Conservation (phyloP, 1,140 invertebrate genomes). For the Hermatobates lingyangjiaoensis region DNA sequence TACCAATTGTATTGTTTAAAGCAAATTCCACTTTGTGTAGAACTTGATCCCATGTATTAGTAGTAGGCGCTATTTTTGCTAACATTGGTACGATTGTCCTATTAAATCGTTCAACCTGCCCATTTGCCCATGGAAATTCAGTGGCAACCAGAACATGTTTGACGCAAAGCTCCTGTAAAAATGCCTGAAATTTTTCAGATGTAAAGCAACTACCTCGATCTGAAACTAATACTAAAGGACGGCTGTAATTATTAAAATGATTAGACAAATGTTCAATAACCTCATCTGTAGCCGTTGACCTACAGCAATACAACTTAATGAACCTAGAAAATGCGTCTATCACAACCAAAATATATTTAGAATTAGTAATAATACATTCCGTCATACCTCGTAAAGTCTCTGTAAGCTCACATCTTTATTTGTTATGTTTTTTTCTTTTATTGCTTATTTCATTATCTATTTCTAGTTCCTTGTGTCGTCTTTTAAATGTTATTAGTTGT, state of each 20-base stretch:
- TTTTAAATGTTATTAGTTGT: too few relatives aligned
- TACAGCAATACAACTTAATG: conserved; percentile 9
- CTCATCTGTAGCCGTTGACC: conserved; percentile 10
- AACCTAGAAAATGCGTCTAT: conserved; percentile 20
- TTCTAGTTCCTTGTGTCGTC: too few relatives aligned
- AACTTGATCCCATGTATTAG: not conserved
- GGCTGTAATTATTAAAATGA: conserved; percentile 11
- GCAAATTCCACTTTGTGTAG: conserved; percentile 6
- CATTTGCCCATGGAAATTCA: conserved; percentile 5
- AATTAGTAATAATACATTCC: too few relatives aligned
- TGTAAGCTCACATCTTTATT: too few relatives aligned
- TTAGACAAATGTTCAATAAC: conserved; percentile 7
- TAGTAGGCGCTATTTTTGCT: not conserved
- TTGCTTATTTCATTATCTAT: too few relatives aligned
- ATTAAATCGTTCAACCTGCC: conserved; percentile 9
- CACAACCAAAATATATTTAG: conserved; percentile 17
- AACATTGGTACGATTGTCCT: not conserved
- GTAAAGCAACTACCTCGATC: conserved; percentile 15
- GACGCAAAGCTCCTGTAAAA: too few relatives aligned
- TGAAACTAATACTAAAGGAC: conserved; percentile 9
- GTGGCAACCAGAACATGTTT: not conserved
- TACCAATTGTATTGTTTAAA: conserved; percentile 11
- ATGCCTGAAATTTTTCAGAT: conserved; percentile 10
- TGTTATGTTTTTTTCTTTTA: too few relatives aligned
- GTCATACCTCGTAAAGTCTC: too few relatives aligned